phyloP scores from a whole-genome alignment of 1,140 invertebrate species.

The Calephelis virginiensis region DNA sequence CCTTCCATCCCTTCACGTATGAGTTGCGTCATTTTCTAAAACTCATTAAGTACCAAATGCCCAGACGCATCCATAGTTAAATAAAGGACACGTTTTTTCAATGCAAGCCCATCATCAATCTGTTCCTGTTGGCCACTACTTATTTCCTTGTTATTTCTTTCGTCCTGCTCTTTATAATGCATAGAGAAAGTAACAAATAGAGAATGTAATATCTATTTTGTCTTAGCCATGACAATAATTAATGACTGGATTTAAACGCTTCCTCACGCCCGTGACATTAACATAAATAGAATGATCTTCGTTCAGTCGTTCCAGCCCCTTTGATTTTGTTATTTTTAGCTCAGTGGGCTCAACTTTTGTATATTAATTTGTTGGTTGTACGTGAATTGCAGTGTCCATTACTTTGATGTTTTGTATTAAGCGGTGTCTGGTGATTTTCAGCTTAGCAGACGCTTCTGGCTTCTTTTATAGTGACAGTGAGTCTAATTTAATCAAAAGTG shows the following conservation, averaged over 20 bases:
- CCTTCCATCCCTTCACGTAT: constrained; percentile 52
- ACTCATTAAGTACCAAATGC: constrained; percentile 59
- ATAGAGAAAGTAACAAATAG: constrained; percentile 67
- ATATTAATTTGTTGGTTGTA: constrained; percentile 71
- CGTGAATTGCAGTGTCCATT: constrained; percentile 51
- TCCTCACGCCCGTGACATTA: constrained; percentile 77
- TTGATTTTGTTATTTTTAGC: constrained; percentile 76
- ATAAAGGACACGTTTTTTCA: constrained; percentile 69
- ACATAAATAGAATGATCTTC: constrained; percentile 77
- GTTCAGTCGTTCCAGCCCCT: constrained; percentile 63
- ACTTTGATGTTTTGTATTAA: constrained; percentile 74
- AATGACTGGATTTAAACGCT: constrained; percentile 78
- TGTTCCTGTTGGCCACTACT: constrained; percentile 58
- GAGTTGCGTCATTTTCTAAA: constrained; percentile 55
- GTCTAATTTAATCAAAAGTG: constrained; percentile 12
- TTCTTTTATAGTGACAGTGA: constrained; percentile 33
- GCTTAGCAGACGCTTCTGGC: constrained; percentile 37
- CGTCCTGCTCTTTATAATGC: constrained; percentile 62
- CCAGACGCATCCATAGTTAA: constrained; percentile 55
- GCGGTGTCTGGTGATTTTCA: constrained; percentile 70
- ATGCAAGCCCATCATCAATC: constrained; percentile 64
- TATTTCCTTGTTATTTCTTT: constrained; percentile 72
- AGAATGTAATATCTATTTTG: constrained; percentile 75
- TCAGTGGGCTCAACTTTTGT: constrained; percentile 64
- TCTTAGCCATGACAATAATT: constrained; percentile 76